Percentiles rank a stretch among this genome's conserved stretches.
Conservation (phyloP, 2,888 invertebrate species). For the Mythimna loreyi region DNA sequence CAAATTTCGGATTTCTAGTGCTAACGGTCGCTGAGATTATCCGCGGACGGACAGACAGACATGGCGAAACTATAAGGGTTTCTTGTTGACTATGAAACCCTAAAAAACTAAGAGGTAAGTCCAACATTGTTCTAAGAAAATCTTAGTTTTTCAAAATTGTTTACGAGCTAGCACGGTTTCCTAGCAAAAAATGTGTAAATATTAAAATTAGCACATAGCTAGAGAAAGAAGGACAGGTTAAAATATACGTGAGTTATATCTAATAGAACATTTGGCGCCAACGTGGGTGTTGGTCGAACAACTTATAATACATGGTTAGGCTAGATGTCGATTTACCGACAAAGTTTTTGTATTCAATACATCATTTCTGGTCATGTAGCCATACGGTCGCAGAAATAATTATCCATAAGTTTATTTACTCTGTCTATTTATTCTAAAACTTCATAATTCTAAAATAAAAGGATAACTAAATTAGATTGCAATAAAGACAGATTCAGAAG, state of each 20-base stretch:
- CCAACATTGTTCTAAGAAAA: neutral
- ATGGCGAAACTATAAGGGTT: too few relatives aligned
- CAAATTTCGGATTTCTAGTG: too few relatives aligned
- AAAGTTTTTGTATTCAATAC: neutral
- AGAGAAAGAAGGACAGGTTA: neutral
- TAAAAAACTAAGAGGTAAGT: too few relatives aligned
- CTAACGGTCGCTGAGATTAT: too few relatives aligned
- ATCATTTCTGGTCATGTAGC: neutral
- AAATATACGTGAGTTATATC: too few relatives aligned
- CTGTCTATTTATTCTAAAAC: too few relatives aligned
- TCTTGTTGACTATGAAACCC: too few relatives aligned
- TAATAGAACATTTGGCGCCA: neutral
- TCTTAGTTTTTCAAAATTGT: neutral
- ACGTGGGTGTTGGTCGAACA: slow-evolving; percentile 3
- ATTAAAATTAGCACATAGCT: neutral
- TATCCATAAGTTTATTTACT: too few relatives aligned
- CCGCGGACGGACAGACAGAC: too few relatives aligned
- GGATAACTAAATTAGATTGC: too few relatives aligned
- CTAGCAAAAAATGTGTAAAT: neutral
- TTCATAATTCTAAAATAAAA: too few relatives aligned
- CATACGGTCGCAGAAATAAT: too few relatives aligned
- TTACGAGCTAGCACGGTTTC: neutral
- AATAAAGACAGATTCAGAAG: slow-evolving; percentile 6
- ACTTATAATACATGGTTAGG: slow-evolving; percentile 4
- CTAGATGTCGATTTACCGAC: slow-evolving; percentile 1